A percentile compares a stretch with the other conserved stretches of the same genome.
Conservation (phyloP, 92 coral and sea anemone species). For the Diadumene lineata region DNA sequence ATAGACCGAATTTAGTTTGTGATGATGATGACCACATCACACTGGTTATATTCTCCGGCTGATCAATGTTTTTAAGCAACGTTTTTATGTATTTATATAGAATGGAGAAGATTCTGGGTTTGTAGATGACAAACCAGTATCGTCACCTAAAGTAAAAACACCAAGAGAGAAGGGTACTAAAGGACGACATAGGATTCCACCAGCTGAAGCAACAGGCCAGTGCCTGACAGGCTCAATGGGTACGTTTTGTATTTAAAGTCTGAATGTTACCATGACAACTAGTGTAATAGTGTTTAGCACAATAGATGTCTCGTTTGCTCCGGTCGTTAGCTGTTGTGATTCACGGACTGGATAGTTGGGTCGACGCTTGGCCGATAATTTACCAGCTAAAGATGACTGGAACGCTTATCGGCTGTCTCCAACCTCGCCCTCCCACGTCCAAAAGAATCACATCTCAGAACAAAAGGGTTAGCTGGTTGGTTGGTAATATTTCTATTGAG, state of each 20-base stretch:
- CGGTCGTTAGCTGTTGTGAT: background rate
- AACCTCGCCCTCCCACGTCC: too few relatives aligned
- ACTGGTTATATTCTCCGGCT: too few relatives aligned
- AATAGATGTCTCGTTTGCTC: background rate
- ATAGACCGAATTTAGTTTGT: too few relatives aligned
- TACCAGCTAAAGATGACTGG: background rate
- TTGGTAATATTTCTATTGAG: background rate
- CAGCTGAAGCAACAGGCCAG: conserved; percentile 36
- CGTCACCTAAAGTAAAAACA: conserved; percentile 36
- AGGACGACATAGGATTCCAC: conserved; percentile 32
- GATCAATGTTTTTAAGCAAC: too few relatives aligned
- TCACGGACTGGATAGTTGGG: background rate
- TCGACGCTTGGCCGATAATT: background rate
- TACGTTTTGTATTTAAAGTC: conserved; percentile 4
- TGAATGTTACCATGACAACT: too few relatives aligned
- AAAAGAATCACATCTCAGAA: too few relatives aligned
- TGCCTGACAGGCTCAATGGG: conserved; percentile 42
- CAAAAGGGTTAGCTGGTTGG: background rate
- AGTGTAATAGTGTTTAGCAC: too few relatives aligned
- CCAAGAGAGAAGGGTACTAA: conserved; percentile 53
- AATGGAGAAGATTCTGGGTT: conserved; percentile 20
- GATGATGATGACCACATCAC: too few relatives aligned
- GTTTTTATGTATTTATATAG: background rate
- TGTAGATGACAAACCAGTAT: background rate
- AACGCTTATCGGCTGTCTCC: background rate